Evolutionary conservation across 2,113 vertebrate species (phyloP).

Genomic region (Trogon melanurus): DNA sequence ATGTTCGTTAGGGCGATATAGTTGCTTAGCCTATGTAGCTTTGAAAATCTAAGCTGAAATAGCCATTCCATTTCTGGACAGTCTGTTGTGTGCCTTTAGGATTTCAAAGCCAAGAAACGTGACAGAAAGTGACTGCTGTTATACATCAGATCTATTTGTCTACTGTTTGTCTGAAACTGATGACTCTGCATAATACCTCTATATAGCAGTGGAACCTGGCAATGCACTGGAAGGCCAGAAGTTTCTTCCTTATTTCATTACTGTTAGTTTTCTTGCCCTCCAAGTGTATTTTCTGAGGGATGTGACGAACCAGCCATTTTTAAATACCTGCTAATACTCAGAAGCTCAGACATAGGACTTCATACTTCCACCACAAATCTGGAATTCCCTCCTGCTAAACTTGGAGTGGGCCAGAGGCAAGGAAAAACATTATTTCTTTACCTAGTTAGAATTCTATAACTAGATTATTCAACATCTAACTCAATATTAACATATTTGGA

Average conservation of each 20-base stretch:
- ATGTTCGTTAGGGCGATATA: not conserved
- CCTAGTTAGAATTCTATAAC: not conserved
- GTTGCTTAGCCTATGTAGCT: not conserved
- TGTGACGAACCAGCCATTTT: not conserved
- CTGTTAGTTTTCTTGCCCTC: not conserved
- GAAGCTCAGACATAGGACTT: not conserved
- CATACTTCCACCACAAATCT: not conserved
- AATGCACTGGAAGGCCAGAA: not conserved
- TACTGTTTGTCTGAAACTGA: not conserved
- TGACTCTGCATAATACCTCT: not conserved
- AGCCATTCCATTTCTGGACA: not conserved
- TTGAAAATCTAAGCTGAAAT: not conserved
- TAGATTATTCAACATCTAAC: not conserved
- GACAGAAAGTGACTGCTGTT: not conserved
- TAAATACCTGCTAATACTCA: not conserved
- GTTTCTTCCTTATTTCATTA: not conserved
- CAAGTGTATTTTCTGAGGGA: not conserved
- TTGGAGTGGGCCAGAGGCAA: not conserved
- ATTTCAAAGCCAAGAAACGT: not conserved
- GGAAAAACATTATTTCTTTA: not conserved
- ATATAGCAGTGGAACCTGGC: not conserved
- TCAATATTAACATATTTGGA: not conserved
- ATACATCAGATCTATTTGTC: not conserved
- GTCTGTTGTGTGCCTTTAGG: not conserved
- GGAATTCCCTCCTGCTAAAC: not conserved